Evolutionary conservation across 53 echinoderm and acorn worm species (phyloP).

Genomic region (Crossaster papposus): DNA sequence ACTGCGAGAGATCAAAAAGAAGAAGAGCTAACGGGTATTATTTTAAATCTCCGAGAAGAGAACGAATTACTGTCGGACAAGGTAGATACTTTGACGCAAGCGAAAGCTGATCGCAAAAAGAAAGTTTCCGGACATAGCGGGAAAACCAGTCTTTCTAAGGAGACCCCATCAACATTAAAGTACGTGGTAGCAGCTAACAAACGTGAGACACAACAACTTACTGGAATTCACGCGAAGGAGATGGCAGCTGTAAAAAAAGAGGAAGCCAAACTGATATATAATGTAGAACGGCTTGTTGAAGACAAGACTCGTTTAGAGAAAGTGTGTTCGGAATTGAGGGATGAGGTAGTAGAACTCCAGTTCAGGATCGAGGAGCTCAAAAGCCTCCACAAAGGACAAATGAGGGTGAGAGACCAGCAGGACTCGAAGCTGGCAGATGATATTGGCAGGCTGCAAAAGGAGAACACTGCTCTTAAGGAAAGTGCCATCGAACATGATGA

Average conservation of each 20-base stretch:
- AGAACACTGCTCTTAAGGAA: background rate
- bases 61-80: background rate
- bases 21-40: background rate
- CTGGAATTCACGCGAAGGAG: background rate
- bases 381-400: background rate
- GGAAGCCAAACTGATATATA: background rate
- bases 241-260: background rate
- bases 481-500: background rate
- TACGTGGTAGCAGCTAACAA: conserved; percentile 2
- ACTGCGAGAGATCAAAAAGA: background rate
- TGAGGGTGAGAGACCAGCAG: background rate
- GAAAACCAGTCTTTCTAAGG: no score
- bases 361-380: background rate
- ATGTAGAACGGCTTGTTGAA: background rate
- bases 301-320: background rate
- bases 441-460: background rate
- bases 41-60: background rate
- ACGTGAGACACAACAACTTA: background rate
- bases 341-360: background rate
- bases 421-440: background rate
- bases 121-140: background rate
- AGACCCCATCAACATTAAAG: background rate
- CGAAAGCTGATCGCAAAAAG: background rate
- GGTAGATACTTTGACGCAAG: background rate
- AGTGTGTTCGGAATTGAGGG: background rate